These are phyloP conservation scores for Drosophila arizonae DNA, from an alignment of 1,140 invertebrate species.

Conservation along the genomic window DNA sequence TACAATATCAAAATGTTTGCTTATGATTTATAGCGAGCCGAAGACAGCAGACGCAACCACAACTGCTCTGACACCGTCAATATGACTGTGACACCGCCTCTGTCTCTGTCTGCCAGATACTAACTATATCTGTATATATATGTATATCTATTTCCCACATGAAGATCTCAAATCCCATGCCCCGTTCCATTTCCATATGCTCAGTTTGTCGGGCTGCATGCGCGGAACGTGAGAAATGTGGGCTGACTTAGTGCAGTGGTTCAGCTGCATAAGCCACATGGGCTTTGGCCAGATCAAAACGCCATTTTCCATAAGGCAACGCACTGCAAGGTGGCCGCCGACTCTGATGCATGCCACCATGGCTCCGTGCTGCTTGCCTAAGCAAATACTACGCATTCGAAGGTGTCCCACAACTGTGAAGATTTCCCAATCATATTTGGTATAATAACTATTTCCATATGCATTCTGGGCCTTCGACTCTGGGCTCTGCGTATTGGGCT, in stretches of 20 bases:
- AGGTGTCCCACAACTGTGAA: constrained; percentile 46
- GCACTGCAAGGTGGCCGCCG: constrained; percentile 31
- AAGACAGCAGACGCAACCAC: constrained; percentile 52
- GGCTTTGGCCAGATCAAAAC: constrained; percentile 64
- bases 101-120: constrained; percentile 9
- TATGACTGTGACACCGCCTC: constrained; percentile 22
- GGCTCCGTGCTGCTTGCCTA: background rate
- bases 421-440: constrained; percentile 52
- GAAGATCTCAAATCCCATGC: constrained; percentile 26
- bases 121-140: background rate
- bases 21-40: constrained; percentile 79
- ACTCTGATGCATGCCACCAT: constrained; percentile 53
- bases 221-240: constrained; percentile 74
- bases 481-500: no score
- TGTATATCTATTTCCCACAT: constrained; percentile 29
- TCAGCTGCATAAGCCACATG: constrained; percentile 62
- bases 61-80: constrained; percentile 2
- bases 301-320: constrained; percentile 44
- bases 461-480: background rate
- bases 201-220: constrained; percentile 50
- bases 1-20: constrained; percentile 83
- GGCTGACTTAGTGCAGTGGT: constrained; percentile 73
- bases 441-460: constrained; percentile 14
- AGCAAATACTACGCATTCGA: constrained; percentile 50
- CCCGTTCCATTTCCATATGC: constrained; percentile 34